These are phyloP conservation scores for Eufriesea mexicana DNA, from an alignment of 1,140 invertebrate species.

Conservation along the genomic window DNA sequence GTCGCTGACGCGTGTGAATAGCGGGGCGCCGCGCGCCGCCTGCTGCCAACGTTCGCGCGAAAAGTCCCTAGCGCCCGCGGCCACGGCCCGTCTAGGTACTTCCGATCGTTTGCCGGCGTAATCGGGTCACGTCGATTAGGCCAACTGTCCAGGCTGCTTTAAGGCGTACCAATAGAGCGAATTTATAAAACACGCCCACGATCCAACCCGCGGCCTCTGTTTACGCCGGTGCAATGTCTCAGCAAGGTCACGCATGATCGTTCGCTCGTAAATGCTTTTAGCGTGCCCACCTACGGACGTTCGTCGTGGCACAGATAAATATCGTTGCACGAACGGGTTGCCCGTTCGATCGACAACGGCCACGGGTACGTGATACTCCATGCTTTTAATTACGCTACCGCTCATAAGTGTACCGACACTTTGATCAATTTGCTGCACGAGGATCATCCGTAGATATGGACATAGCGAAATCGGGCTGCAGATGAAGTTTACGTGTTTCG, in stretches of 20 bases:
- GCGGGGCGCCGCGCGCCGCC: no score
- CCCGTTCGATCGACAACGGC: not conserved
- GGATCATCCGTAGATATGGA: no score
- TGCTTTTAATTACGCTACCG: not conserved
- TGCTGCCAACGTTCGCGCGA: not conserved
- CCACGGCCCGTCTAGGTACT: not conserved
- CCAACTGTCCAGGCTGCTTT: slow-evolving; percentile 22
- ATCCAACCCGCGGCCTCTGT: slow-evolving; percentile 51
- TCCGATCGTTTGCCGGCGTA: not conserved
- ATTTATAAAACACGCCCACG: slow-evolving; percentile 55
- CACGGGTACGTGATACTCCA: not conserved
- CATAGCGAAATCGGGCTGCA: no score
- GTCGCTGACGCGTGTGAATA: not conserved
- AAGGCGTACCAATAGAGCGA: slow-evolving; percentile 38
- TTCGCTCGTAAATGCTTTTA: slow-evolving; percentile 71
- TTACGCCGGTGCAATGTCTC: slow-evolving; percentile 76
- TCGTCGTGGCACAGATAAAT: slow-evolving; percentile 13
- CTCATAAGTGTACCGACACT: not conserved
- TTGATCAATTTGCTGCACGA: no score
- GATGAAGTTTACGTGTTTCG: no score
- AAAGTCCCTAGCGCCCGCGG: not conserved
- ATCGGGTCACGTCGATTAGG: slow-evolving; percentile 15
- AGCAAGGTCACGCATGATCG: slow-evolving; percentile 72
- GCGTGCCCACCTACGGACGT: slow-evolving; percentile 41
- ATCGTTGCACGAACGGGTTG: not conserved